A percentile compares a stretch with the other conserved stretches of the same genome.
These are phyloP conservation scores for Caenorhabditis sp. DNA, from an alignment of 2,888 invertebrate species.

Conservation along the genomic window DNA sequence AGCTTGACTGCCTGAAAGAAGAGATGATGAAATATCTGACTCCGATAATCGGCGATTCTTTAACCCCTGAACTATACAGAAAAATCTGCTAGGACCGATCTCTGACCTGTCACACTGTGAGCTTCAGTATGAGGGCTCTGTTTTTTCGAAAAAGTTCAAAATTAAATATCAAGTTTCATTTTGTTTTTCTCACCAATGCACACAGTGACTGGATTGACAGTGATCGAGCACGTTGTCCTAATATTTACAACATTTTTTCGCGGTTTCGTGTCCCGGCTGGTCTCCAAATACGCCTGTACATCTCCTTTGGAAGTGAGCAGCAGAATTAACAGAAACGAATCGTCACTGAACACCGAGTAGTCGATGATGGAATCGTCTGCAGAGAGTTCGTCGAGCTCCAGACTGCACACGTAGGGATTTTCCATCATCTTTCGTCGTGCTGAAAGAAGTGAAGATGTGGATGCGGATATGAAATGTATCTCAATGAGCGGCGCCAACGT, in stretches of 20 bases:
- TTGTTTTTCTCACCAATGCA: conserved; percentile 55
- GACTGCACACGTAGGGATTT: conserved; percentile 66
- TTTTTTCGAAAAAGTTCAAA: not conserved
- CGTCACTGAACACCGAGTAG: conserved; percentile 74
- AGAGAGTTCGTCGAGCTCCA: conserved; percentile 70
- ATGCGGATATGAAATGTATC: not conserved
- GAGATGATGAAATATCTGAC: not conserved
- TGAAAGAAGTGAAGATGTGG: not conserved
- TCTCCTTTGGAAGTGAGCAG: conserved; percentile 77
- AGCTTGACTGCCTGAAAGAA: conserved; percentile 68
- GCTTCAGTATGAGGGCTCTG: not conserved
- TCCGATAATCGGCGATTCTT: not conserved
- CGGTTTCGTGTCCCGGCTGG: conserved; percentile 64
- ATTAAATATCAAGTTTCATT: conserved; percentile 16
- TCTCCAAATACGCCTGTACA: conserved; percentile 69
- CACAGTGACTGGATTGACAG: conserved; percentile 52
- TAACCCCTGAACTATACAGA: not conserved
- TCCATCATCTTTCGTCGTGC: conserved; percentile 65
- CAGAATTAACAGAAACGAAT: conserved; percentile 77
- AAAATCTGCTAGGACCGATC: too few species aligned
- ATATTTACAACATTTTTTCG: conserved; percentile 67
- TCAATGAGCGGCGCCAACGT: too few species aligned
- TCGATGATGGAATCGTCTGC: conserved; percentile 73
- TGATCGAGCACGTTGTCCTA: conserved; percentile 33
- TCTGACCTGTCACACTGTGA: too few species aligned